phyloP scores from a whole-genome alignment of 2,888 invertebrate genomes.

The Silvanus unidentatus region DNA sequence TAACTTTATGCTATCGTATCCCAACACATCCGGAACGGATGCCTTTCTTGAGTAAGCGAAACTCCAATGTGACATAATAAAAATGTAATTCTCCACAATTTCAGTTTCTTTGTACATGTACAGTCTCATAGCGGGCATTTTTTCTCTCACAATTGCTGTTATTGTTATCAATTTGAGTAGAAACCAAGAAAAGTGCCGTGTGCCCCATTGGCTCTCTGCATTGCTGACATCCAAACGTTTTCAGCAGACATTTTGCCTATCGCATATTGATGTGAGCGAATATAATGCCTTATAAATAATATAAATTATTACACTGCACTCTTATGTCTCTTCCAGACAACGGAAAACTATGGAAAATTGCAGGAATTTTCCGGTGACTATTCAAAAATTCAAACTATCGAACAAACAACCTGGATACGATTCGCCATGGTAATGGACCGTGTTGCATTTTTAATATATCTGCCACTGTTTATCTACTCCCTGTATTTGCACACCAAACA shows the following conservation, averaged over 20 bases:
- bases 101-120: constrained; percentile 38
- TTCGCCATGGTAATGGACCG: constrained; percentile 37
- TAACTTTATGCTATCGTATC: constrained; percentile 30
- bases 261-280: constrained; percentile 32
- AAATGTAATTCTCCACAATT: not conserved
- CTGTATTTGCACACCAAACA: constrained; percentile 12
- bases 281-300: not conserved
- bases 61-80: constrained; percentile 1
- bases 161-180: constrained; percentile 38
- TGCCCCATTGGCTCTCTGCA: constrained; percentile 31
- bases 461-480: constrained; percentile 25
- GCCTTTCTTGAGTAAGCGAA: constrained; percentile 41
- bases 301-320: not conserved
- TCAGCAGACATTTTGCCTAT: constrained; percentile 32
- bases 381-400: constrained; percentile 21
- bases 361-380: constrained; percentile 18
- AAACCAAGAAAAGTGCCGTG: constrained; percentile 25
- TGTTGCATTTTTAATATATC: constrained; percentile 32
- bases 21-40: constrained; percentile 34
- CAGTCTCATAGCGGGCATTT: constrained; percentile 29
- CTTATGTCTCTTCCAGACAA: constrained; percentile 25
- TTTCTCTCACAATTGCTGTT: constrained; percentile 32
- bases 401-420: constrained; percentile 36
- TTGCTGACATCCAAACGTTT: constrained; percentile 31
- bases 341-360: constrained; percentile 34